Conservation (phyloP, 2,888 invertebrate genomes). For the Embidobia sp. region DNA sequence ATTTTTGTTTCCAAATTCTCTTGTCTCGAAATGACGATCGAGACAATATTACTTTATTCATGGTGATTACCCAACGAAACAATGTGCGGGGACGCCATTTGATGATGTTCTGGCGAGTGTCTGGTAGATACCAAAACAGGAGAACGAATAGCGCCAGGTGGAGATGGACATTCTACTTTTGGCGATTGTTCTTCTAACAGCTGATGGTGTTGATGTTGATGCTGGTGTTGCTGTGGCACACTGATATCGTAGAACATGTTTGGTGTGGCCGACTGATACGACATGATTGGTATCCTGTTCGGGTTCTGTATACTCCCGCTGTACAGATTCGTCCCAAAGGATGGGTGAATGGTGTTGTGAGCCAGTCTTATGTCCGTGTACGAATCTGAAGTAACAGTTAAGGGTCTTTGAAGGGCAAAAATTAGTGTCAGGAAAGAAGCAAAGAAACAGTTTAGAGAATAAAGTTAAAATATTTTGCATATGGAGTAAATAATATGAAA, state of each 20-base stretch:
- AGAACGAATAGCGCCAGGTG: conserved; percentile 74
- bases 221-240: conserved; percentile 73
- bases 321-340: conserved; percentile 64
- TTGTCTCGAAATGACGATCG: conserved; percentile 79
- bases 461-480: no score
- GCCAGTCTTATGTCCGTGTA: conserved; percentile 3
- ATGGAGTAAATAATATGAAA: no score
- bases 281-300: conserved; percentile 26
- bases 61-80: conserved; percentile 78
- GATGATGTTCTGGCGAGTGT: conserved; percentile 78
- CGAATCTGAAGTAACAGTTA: conserved; percentile 8
- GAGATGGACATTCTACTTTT: conserved; percentile 78
- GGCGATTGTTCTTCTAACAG: conserved; percentile 75
- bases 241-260: conserved; percentile 76
- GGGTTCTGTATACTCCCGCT: conserved; percentile 61
- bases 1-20: no score
- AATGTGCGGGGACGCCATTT: conserved; percentile 76
- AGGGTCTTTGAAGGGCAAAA: no score
- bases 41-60: conserved; percentile 83
- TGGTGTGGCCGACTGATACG: conserved; percentile 14
- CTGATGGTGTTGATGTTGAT: conserved; percentile 69
- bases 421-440: no score
- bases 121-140: conserved; percentile 74
- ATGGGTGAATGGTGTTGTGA: conserved; percentile 66
- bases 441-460: no score